Evolutionary conservation across 2,888 invertebrate species (phyloP), one percentile per base, ranked within the genome.

Genomic region (Lutraria lutraria): DNA sequence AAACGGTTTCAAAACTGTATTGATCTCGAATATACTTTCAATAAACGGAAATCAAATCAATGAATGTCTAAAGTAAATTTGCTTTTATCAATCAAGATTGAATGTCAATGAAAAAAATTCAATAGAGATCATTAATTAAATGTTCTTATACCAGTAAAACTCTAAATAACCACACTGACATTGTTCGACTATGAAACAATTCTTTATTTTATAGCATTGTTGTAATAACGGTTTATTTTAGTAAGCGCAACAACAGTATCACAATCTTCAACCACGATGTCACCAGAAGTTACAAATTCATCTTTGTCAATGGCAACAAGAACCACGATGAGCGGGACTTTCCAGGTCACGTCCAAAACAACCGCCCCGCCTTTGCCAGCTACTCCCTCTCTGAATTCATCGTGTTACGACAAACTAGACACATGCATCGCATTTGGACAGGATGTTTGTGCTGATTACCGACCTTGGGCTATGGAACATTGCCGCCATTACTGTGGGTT

Each of bases 361-460:
- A 76, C 76, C 25, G n/a, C 25, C 12, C 25, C 0, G 4, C 8
- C 25, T 68, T 21, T 68, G 21, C 63, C 63, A 4, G 72, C 72
- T 1, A n/a, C 72, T 16, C 34, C 76, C 4, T 8, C 76, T 76
- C 31, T 76, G 34, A 76, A 76, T 76, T 0, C 31, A 34, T 76
- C 76, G 31, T 76, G 76, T 25, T 76, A 31, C 0, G 88, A 92
- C 81, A 91, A 84, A 29, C 63, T 88, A 4, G 82, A 88, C n/a
- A 91, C 90, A 84, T 92, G 92, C 83, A 87, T 52, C 8, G 53
- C 21, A 15, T 92, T 88, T 72, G 90, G 90, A 0, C 60, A 81
- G 29, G 91, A 91, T 56, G 84, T 91, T 21, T 92, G 92, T 52
- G 89, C 90, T 0, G 91, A 91, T 54, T 92, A 90, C 43, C 81